Evolutionary conservation across 2,888 invertebrate species (phyloP).

Genomic region (Agriopis aurantiaria): DNA sequence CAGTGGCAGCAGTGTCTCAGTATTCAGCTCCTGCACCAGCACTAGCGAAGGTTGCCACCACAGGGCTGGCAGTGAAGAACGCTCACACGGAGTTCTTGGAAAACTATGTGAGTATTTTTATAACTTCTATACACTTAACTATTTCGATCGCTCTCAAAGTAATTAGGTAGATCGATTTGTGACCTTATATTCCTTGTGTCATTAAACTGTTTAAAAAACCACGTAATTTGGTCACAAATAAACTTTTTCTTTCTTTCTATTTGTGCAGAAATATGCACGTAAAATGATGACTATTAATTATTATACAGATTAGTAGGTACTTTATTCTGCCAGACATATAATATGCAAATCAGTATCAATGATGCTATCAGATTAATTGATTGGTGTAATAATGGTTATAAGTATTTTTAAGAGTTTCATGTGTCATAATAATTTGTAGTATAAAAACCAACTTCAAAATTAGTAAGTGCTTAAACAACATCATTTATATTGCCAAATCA

Average conservation of each 20-base stretch:
- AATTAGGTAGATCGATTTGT: neutral
- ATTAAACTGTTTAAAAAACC: no score
- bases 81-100: conserved; percentile 87
- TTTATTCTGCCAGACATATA: no score
- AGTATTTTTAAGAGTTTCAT: no score
- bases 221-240: no score
- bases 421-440: no score
- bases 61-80: conserved; percentile 76
- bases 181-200: no score
- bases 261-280: neutral
- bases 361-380: neutral
- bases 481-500: no score
- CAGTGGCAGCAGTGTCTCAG: conserved; percentile 39
- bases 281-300: neutral
- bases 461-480: no score
- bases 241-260: no score
- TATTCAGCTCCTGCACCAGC: conserved; percentile 48
- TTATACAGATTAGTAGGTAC: no score
- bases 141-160: neutral
- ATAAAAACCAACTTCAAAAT: no score
- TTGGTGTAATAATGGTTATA: neutral
- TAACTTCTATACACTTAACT: neutral
- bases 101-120: conserved; percentile 85
- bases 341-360: neutral
- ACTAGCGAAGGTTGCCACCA: conserved; percentile 42